Conservation (phyloP, 1,140 invertebrate species). For the Drosophila parvula region DNA sequence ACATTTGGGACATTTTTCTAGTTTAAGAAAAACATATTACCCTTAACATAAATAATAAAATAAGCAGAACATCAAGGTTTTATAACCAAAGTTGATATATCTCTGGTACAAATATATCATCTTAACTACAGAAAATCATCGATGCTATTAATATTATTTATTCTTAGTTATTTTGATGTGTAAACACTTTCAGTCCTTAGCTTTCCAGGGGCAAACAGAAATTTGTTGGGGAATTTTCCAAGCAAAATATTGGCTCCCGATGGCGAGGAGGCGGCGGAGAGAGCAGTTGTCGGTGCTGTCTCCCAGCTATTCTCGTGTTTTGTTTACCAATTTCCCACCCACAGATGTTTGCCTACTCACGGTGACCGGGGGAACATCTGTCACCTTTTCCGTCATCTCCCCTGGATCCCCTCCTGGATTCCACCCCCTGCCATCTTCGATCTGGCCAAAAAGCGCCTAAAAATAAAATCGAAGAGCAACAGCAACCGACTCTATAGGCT, state of each 20-base stretch:
- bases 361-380: slow-evolving; percentile 26
- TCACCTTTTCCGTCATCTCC: slow-evolving; percentile 12
- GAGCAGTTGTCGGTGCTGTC: slow-evolving; percentile 1
- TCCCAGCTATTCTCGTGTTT: not conserved
- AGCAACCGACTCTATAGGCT: not conserved
- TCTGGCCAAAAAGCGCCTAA: slow-evolving; percentile 1
- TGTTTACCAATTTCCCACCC: slow-evolving; percentile 22
- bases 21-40: no score
- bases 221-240: not conserved
- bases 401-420: not conserved
- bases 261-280: not conserved
- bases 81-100: no score
- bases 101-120: no score
- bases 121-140: no score
- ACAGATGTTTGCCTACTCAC: slow-evolving; percentile 6
- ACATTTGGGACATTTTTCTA: no score
- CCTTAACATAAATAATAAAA: no score
- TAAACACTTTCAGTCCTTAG: no score
- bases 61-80: no score
- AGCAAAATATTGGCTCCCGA: not conserved
- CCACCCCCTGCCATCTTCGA: not conserved
- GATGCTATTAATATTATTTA: not conserved
- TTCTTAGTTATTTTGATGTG: not conserved
- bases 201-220: no score
- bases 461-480: slow-evolving; percentile 9